Evolutionary conservation across 2,888 invertebrate species (phyloP).

Genomic region (Idaea straminata): DNA sequence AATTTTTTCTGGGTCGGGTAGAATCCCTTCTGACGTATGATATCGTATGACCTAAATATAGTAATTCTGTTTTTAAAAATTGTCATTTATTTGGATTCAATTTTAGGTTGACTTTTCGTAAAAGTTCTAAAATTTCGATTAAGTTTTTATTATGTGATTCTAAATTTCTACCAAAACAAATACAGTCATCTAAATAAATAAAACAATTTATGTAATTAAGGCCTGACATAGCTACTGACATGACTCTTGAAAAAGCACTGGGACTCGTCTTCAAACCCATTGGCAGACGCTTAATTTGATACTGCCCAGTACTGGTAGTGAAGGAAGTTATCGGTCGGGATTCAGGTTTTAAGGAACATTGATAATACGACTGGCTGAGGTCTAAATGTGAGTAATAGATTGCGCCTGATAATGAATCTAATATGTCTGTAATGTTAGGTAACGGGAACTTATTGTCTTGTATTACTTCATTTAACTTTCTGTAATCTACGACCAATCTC

Average conservation of each 20-base stretch:
- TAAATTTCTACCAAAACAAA: slow-evolving; percentile 7
- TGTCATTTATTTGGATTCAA: slow-evolving; percentile 9
- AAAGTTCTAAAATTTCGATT: slow-evolving; percentile 9
- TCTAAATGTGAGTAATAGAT: slow-evolving; percentile 5
- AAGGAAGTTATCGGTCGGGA: slow-evolving; percentile 4
- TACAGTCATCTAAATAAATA: slow-evolving; percentile 11
- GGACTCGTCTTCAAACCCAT: slow-evolving; percentile 15
- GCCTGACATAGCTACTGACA: slow-evolving; percentile 10
- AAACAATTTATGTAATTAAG: slow-evolving; percentile 10
- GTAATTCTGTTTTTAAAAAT: slow-evolving; percentile 8
- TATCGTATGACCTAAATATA: slow-evolving; percentile 9
- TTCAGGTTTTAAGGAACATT: slow-evolving; percentile 14
- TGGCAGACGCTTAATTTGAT: slow-evolving; percentile 9
- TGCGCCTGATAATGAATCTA: too few relatives aligned
- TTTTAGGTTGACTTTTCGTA: slow-evolving; percentile 15
- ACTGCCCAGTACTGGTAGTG: neutral
- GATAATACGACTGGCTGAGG: slow-evolving; percentile 1
- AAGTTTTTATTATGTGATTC: slow-evolving; percentile 13
- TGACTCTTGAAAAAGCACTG: slow-evolving; percentile 8
- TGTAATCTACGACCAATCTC: slow-evolving; percentile 33
- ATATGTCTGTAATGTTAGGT: slow-evolving; percentile 16
- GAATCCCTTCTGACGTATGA: slow-evolving; percentile 6
- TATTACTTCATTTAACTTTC: slow-evolving; percentile 13
- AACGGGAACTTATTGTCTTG: slow-evolving; percentile 10
- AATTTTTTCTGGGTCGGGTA: slow-evolving; percentile 10